Evolutionary conservation across 2,797 vertebrate species (phyloP).

Genomic region (Sebastes matsubarae): DNA sequence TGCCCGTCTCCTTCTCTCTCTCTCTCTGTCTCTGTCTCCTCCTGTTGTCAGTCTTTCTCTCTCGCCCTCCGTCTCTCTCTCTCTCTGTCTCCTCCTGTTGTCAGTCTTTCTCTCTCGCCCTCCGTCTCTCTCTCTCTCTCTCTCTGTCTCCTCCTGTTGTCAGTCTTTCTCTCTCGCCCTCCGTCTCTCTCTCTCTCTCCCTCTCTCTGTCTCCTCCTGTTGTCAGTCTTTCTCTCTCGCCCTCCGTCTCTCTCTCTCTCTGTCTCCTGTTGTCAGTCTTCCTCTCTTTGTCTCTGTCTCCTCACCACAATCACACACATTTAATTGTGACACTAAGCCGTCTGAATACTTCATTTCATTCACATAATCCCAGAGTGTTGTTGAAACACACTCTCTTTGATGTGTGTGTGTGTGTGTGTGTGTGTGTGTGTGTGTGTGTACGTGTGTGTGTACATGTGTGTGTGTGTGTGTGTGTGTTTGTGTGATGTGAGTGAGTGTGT

Average conservation of each 20-base stretch:
- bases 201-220: not conserved
- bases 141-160: conserved; percentile 9
- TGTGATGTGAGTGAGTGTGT: not conserved
- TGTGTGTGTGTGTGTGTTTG: not conserved
- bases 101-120: not conserved
- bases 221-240: conserved; percentile 8
- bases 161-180: not conserved
- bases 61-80: conserved; percentile 18
- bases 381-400: conserved; percentile 20
- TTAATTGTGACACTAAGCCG: conserved; percentile 51
- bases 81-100: conserved; percentile 11
- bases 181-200: not conserved
- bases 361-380: conserved; percentile 49
- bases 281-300: conserved; percentile 23
- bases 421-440: not conserved
- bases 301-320: conserved; percentile 24
- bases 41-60: not conserved
- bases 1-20: not conserved
- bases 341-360: conserved; percentile 48
- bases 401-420: not conserved
- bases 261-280: conserved; percentile 6
- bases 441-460: not conserved
- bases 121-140: not conserved
- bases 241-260: conserved; percentile 15
- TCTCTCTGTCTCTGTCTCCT: not conserved